Percentiles rank a stretch among this genome's conserved stretches.
Conservation (phyloP, 2,797 vertebrate species). For the Avahi laniger region DNA sequence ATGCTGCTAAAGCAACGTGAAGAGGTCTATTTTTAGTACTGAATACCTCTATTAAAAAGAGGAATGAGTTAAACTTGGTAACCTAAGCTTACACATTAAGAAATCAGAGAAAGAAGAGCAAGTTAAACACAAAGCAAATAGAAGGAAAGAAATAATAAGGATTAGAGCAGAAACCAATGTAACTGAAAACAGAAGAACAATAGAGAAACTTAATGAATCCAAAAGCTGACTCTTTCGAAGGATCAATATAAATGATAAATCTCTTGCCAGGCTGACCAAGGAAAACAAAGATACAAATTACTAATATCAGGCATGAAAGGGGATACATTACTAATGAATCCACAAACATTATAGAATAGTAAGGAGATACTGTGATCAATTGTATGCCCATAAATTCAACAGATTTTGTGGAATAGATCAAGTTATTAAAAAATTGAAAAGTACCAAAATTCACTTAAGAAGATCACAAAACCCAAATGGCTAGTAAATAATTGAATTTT, state of each 20-base stretch:
- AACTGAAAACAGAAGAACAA: neutral
- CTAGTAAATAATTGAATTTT: neutral
- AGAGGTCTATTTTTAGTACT: neutral
- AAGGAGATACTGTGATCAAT: neutral
- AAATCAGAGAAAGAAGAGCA: neutral
- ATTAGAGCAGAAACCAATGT: neutral
- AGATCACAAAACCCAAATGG: neutral
- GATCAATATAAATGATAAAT: neutral
- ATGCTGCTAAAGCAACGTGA: neutral
- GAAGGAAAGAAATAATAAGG: neutral
- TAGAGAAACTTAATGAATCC: neutral
- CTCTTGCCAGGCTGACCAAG: neutral
- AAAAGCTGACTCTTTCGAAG: neutral
- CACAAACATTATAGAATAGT: neutral
- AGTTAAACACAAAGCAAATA: neutral
- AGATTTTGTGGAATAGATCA: neutral
- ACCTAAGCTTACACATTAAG: neutral
- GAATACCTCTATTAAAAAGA: neutral
- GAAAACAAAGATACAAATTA: neutral
- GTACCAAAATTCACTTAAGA: neutral
- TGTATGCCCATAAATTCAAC: neutral
- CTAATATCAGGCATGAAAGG: neutral
- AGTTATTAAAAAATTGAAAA: neutral
- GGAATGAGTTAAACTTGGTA: neutral
- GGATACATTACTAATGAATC: neutral